phyloP scores from a whole-genome alignment of 1,140 invertebrate genomes.

The Rhyacophila brunnea region DNA sequence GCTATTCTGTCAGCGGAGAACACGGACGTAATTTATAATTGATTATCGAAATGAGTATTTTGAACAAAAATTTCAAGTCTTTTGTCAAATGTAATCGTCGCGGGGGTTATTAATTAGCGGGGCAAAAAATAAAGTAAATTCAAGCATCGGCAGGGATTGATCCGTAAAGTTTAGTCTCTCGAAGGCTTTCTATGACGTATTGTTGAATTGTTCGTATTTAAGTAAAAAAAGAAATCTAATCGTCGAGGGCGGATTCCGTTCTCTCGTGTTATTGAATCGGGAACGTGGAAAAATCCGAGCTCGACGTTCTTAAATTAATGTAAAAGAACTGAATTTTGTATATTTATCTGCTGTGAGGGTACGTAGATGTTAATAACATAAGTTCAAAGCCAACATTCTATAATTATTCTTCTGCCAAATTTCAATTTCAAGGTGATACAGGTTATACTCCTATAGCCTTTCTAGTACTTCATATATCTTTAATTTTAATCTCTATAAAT shows the following conservation, averaged over 20 bases:
- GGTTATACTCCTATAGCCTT: not conserved
- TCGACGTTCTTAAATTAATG: slow-evolving; percentile 55
- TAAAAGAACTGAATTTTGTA: slow-evolving; percentile 59
- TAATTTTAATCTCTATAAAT: not conserved
- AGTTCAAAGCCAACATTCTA: slow-evolving; percentile 19
- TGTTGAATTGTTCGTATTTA: slow-evolving; percentile 39
- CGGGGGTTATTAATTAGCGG: slow-evolving; percentile 11
- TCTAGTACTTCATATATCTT: slow-evolving; percentile 7
- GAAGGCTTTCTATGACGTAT: slow-evolving; percentile 27
- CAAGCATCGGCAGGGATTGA: slow-evolving; percentile 34
- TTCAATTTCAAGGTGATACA: too few relatives aligned
- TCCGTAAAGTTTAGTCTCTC: slow-evolving; percentile 18
- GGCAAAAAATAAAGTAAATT: slow-evolving; percentile 32
- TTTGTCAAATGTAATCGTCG: slow-evolving; percentile 1
- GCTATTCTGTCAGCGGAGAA: not conserved
- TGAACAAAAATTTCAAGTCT: slow-evolving; percentile 1
- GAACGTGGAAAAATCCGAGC: slow-evolving; percentile 45
- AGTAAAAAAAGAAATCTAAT: slow-evolving; percentile 43
- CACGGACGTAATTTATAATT: too few relatives aligned
- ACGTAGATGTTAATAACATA: slow-evolving; percentile 45
- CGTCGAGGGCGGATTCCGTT: slow-evolving; percentile 37
- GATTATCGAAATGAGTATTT: slow-evolving; percentile 1
- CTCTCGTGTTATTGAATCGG: slow-evolving; percentile 9
- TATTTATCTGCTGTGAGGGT: slow-evolving; percentile 56
- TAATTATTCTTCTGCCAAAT: not conserved